phyloP scores from a whole-genome alignment of 2,888 invertebrate species.

The Eudemis profundana region DNA sequence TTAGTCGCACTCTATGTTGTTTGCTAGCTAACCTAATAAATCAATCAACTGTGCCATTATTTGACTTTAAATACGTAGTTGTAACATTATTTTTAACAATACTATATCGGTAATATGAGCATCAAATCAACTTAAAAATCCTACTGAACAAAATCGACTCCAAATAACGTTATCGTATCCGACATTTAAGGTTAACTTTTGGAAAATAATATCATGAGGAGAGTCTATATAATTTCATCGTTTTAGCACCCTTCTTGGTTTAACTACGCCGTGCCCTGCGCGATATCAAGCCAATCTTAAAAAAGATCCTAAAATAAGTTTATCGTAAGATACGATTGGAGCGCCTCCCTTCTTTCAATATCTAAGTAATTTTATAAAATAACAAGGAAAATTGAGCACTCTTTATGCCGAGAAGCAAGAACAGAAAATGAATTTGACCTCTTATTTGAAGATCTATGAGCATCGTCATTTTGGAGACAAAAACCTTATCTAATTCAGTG shows the following conservation, averaged over 20 bases:
- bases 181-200: too few species aligned
- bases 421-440: neutral
- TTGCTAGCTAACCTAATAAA: too few species aligned
- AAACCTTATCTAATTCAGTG: too few species aligned
- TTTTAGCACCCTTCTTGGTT: slow-evolving; percentile 13
- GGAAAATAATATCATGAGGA: too few species aligned
- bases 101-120: too few species aligned
- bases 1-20: too few species aligned
- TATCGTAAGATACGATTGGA: neutral
- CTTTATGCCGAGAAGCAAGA: neutral
- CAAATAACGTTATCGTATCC: too few species aligned
- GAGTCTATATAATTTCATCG: neutral
- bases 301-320: slow-evolving; percentile 27
- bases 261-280: slow-evolving; percentile 32
- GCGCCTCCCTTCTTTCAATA: slow-evolving; percentile 8
- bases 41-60: too few species aligned
- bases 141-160: too few species aligned
- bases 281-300: slow-evolving; percentile 39
- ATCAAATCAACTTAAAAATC: too few species aligned
- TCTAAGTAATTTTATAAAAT: slow-evolving; percentile 18
- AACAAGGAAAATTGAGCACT: neutral
- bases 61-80: too few species aligned
- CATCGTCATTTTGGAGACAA: neutral
- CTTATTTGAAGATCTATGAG: neutral
- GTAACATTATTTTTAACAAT: too few species aligned